Evolutionary conservation across 1,140 invertebrate genomes (phyloP).

Genomic region (Achatina immaculata): DNA sequence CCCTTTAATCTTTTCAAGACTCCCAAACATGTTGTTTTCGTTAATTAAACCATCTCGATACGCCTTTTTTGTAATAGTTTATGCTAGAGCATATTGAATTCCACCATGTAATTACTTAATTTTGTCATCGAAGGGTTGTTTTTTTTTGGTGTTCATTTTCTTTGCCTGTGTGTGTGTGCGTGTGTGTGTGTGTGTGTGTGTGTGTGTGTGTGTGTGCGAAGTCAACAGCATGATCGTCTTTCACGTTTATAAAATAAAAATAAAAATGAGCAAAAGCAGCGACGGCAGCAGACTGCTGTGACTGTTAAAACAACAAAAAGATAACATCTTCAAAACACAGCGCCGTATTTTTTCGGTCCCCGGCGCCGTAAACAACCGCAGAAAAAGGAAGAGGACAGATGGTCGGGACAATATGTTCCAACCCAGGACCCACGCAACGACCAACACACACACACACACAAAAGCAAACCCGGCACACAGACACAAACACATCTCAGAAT

Average conservation of each 20-base stretch:
- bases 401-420: constrained; percentile 7
- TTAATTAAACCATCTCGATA: not conserved
- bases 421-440: not conserved
- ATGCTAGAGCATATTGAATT: not conserved
- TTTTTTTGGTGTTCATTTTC: not conserved
- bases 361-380: not conserved
- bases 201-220: not conserved
- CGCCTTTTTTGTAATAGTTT: not conserved
- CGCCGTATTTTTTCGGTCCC: not conserved
- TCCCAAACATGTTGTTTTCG: not conserved
- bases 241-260: no score
- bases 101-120: not conserved
- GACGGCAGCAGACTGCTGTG: no score
- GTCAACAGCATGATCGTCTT: no score
- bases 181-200: constrained; percentile 22
- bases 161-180: constrained; percentile 16
- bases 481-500: not conserved
- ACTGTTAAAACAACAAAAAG: no score
- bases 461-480: no score
- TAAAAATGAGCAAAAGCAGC: no score
- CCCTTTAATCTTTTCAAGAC: not conserved
- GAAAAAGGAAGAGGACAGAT: not conserved
- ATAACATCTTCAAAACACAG: no score
- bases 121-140: not conserved
- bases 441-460: no score